phyloP scores from a whole-genome alignment of 2,113 vertebrate genomes.

The Chloropsis hardwickii region DNA sequence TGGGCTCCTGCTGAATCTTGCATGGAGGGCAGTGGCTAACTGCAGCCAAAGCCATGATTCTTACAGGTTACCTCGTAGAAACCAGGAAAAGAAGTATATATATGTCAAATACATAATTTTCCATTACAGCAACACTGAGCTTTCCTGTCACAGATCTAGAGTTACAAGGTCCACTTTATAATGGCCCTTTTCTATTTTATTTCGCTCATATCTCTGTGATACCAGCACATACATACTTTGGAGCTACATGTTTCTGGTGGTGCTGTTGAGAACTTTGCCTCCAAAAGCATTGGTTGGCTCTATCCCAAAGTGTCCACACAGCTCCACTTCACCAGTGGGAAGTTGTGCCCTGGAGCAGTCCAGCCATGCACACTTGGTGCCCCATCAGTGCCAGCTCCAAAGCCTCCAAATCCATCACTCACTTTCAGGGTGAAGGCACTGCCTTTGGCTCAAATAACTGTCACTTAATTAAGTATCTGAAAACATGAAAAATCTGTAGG shows the following conservation, averaged over 20 bases:
- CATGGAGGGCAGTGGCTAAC: background rate
- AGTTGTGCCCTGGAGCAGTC: background rate
- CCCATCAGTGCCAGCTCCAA: background rate
- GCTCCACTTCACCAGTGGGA: background rate
- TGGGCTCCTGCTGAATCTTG: rapidly evolving
- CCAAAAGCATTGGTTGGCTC: background rate
- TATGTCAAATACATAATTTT: background rate
- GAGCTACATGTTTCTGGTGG: background rate
- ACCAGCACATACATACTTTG: background rate
- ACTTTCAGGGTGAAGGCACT: background rate
- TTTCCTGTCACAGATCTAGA: background rate
- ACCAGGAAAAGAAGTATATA: background rate
- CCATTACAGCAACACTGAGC: background rate
- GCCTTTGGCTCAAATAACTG: background rate
- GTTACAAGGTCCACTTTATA: background rate
- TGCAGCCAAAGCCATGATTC: background rate
- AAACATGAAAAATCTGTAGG: background rate
- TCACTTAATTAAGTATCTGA: background rate
- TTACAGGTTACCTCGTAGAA: background rate
- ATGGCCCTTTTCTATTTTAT: background rate
- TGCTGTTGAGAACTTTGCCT: background rate
- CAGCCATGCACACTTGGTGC: background rate
- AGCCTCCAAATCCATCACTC: background rate
- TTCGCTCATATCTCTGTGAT: background rate
- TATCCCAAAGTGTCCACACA: background rate